These are phyloP conservation scores for Pseudorasbora parva DNA, from an alignment of 2,113 vertebrate species.

Conservation along the genomic window DNA sequence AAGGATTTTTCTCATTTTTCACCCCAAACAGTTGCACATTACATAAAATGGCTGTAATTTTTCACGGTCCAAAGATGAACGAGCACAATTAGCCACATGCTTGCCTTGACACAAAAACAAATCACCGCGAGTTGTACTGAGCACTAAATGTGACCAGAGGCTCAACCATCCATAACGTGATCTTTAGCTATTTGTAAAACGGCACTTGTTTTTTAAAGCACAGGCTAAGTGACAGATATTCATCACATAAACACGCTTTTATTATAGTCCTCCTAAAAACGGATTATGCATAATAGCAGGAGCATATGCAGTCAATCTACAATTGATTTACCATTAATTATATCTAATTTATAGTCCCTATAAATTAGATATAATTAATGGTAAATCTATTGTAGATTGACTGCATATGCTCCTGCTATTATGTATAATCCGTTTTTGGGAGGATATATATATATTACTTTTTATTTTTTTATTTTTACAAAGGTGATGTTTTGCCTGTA, in stretches of 20 bases:
- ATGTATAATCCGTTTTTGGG: background rate
- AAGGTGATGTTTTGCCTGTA: background rate
- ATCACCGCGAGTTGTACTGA: background rate
- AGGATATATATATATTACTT: too few species aligned
- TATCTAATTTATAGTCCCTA: background rate
- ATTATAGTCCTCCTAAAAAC: background rate
- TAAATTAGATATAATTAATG: background rate
- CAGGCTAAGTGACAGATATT: background rate
- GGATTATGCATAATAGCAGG: background rate
- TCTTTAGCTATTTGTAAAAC: background rate
- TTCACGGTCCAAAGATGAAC: conserved; percentile 27
- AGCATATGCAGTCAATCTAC: background rate
- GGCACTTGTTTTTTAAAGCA: background rate
- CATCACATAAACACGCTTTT: background rate
- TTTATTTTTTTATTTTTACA: background rate
- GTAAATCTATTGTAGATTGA: background rate
- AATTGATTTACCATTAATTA: background rate
- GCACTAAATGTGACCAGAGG: conserved; percentile 1
- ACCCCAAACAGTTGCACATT: background rate
- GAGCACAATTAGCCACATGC: conserved; percentile 32
- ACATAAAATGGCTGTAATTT: conserved; percentile 5
- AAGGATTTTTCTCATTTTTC: background rate
- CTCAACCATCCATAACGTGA: background rate
- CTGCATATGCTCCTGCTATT: background rate
- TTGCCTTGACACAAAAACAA: background rate